Conservation (phyloP, 2,797 vertebrate genomes). For the Trachops cirrhosus region DNA sequence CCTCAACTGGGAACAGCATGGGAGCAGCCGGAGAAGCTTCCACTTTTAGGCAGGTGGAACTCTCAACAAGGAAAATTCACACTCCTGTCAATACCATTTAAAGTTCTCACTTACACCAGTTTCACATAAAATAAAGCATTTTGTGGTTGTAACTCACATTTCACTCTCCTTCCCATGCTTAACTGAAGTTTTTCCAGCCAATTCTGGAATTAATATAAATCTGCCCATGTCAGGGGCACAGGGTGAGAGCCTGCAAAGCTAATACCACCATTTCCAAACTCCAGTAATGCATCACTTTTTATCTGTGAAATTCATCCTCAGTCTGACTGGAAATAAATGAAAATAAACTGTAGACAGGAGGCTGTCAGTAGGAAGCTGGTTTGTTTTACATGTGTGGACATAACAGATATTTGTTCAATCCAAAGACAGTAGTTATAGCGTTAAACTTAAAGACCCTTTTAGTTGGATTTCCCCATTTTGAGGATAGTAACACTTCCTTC, state of each 20-base stretch:
- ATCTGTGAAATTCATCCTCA: slow-evolving; percentile 44
- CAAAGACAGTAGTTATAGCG: not conserved
- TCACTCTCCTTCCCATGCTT: slow-evolving; percentile 39
- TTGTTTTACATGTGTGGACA: not conserved
- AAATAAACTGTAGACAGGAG: slow-evolving; percentile 7
- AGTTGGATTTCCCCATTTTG: not conserved
- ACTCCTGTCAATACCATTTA: slow-evolving; percentile 70
- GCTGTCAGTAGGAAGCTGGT: slow-evolving; percentile 21
- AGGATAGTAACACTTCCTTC: not conserved
- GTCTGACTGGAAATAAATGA: not conserved
- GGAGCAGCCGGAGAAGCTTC: slow-evolving; percentile 53
- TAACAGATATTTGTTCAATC: slow-evolving; percentile 20
- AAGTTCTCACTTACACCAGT: slow-evolving; percentile 60
- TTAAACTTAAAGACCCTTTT: not conserved
- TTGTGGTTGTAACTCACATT: slow-evolving; percentile 59
- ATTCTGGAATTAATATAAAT: slow-evolving; percentile 68
- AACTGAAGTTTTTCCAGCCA: slow-evolving; percentile 54
- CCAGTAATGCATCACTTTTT: slow-evolving; percentile 25
- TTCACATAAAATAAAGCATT: slow-evolving; percentile 59
- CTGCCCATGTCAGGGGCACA: slow-evolving; percentile 31
- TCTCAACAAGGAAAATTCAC: slow-evolving; percentile 70
- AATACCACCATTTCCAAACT: slow-evolving; percentile 24
- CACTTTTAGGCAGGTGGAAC: slow-evolving; percentile 66
- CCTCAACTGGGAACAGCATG: slow-evolving; percentile 49
- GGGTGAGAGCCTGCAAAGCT: slow-evolving; percentile 27